Percentiles rank a stretch among this genome's conserved stretches.
phyloP scores from a whole-genome alignment of 2,113 vertebrate genomes.

The Rhynchopsitta pachyrhyncha region DNA sequence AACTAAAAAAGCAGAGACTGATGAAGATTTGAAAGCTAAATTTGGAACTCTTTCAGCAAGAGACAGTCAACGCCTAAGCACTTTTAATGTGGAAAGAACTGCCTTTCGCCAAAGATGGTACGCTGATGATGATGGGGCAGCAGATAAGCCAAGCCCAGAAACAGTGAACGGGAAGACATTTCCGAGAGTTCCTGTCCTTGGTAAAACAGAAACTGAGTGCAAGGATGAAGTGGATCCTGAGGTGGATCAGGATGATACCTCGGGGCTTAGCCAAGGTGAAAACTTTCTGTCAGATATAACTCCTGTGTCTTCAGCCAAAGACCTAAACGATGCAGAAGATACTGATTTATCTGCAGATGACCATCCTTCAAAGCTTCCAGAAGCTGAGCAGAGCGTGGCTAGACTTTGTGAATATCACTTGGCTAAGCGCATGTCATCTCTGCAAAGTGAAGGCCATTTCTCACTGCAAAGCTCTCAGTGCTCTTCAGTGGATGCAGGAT shows the following conservation, averaged over 20 bases:
- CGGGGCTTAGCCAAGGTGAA: conserved; percentile 76
- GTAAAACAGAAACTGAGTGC: conserved; percentile 76
- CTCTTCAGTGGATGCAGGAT: conserved; percentile 94
- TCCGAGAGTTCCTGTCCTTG: conserved; percentile 77
- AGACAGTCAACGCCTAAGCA: conserved; percentile 86
- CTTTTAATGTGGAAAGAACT: conserved; percentile 91
- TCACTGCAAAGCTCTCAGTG: conserved; percentile 94
- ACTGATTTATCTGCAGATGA: conserved; percentile 72
- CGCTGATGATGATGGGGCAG: conserved; percentile 77
- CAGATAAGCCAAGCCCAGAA: conserved; percentile 81
- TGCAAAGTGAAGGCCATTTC: conserved; percentile 91
- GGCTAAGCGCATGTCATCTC: conserved; percentile 91
- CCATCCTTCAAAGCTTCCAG: conserved; percentile 79
- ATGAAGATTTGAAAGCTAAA: conserved; percentile 83
- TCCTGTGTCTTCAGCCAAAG: conserved; percentile 82
- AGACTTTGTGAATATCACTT: conserved; percentile 90
- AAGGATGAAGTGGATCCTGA: conserved; percentile 80
- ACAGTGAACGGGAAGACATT: conserved; percentile 73
- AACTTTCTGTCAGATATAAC: conserved; percentile 79
- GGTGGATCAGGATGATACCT: conserved; percentile 70
- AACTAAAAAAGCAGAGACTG: conserved; percentile 73
- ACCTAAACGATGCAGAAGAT: conserved; percentile 75
- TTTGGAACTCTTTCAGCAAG: conserved; percentile 85
- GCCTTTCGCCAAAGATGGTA: conserved; percentile 91
- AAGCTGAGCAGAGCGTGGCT: conserved; percentile 81